Evolutionary conservation across 1,140 invertebrate species (phyloP).

Genomic region (Euglossa dilemma): DNA sequence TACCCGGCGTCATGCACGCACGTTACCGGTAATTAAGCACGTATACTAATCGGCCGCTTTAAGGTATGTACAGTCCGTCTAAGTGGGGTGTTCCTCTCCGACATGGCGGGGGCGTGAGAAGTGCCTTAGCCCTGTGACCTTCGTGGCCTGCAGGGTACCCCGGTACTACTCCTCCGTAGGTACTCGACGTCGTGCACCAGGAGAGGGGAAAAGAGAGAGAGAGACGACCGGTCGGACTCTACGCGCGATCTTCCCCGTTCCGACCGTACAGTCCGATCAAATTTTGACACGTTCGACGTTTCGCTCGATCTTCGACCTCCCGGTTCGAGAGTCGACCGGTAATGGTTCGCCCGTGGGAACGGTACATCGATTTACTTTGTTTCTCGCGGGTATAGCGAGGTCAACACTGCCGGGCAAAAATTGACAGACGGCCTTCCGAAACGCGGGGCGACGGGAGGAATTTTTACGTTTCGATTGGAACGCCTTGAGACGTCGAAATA

Average conservation of each 20-base stretch:
- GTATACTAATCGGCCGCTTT: constrained; percentile 80
- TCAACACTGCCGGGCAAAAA: constrained; percentile 15
- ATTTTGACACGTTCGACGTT: constrained; percentile 82
- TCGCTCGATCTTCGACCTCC: constrained; percentile 74
- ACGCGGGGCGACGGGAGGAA: background rate
- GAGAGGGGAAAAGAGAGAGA: constrained; percentile 27
- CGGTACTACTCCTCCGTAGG: constrained; percentile 68
- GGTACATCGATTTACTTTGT: constrained; percentile 28
- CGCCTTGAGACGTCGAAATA: background rate
- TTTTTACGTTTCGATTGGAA: background rate
- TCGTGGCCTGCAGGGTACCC: constrained; percentile 73
- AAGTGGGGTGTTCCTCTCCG: constrained; percentile 77
- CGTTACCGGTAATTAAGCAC: constrained; percentile 80
- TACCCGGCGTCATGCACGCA: constrained; percentile 75
- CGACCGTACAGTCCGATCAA: constrained; percentile 73
- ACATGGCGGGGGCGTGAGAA: constrained; percentile 81
- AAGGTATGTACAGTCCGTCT: constrained; percentile 77
- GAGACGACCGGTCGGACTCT: constrained; percentile 29
- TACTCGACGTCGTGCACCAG: constrained; percentile 60
- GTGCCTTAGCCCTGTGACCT: constrained; percentile 82
- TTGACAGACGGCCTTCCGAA: constrained; percentile 1
- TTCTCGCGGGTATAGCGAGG: constrained; percentile 37
- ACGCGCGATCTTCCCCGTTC: constrained; percentile 48
- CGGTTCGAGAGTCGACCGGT: constrained; percentile 67
- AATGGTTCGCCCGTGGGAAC: constrained; percentile 61